Evolutionary conservation across 1,140 invertebrate species (phyloP).

Genomic region (Brachionus plicatilis): DNA sequence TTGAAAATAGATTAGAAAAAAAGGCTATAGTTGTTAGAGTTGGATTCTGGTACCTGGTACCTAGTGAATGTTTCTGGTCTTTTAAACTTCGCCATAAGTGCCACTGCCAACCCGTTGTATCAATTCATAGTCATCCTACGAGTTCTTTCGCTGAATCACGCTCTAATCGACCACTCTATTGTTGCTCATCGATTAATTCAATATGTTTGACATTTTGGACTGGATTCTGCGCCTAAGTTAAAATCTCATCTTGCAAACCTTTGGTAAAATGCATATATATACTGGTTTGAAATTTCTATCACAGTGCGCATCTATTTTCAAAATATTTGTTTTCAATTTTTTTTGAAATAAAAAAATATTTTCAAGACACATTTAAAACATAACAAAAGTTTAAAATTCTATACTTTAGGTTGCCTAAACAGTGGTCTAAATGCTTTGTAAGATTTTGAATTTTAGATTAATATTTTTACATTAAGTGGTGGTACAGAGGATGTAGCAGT

Average conservation of each 20-base stretch:
- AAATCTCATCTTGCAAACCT: background rate
- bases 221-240: background rate
- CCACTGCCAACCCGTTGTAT: conserved; percentile 96
- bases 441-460: no score
- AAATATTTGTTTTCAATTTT: no score
- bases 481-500: no score
- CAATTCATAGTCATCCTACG: conserved; percentile 95
- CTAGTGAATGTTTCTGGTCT: conserved; percentile 86
- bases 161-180: background rate
- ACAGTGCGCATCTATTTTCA: no score
- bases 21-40: conserved; percentile 56
- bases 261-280: background rate
- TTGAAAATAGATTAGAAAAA: conserved; percentile 48
- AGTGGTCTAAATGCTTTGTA: no score
- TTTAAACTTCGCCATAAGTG: conserved; percentile 99
- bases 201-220: background rate
- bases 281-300: no score
- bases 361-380: no score
- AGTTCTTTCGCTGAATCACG: conserved; percentile 62
- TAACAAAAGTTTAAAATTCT: no score
- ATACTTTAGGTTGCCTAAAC: no score
- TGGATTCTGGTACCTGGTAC: conserved; percentile 58
- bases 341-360: no score
- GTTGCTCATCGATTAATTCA: background rate
- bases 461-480: no score